Evolutionary conservation across 2,888 invertebrate species (phyloP), one percentile per base, ranked within the genome.

Genomic region (Pyrochroa serraticornis): DNA sequence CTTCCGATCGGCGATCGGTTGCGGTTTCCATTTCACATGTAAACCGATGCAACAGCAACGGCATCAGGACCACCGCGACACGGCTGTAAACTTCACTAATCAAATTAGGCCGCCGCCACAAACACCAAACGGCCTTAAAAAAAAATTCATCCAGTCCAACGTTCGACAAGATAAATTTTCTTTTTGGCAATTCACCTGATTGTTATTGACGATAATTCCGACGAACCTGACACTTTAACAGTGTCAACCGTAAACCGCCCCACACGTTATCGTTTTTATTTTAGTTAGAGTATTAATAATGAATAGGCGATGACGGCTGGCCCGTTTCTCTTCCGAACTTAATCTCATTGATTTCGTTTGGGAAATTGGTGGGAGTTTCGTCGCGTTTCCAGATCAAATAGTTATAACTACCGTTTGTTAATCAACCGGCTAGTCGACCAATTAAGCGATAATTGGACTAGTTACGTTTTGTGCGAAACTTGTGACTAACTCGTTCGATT

Each of bases 1-100:
- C 56, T 56, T 56, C 56, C 56, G 56, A 56, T 56, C 43, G 43
- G 49, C 49, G 37, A 56, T 56, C 56, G 49, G 56, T 47, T 56
- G 56, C 56, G 56, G 56, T 56, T 56, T 56, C 38, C 49, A 56
- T 56, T 56, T 42, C 50, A 51, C 51, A 51, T 44, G 51, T 51
- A 51, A 51, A 51, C 51, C 51, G 51, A 51, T 22, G 22, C 22
- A 42, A 33, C 52, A 51, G 52, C 38, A 52, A 36, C 52, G 44
- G 22, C 22, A 42, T 22, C 52, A 51, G 52, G 45, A 52, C 45
- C 52, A 52, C 52, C 44, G 52, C 39, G 22, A 22, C 45, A 52
- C 39, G 50, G 43, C 39, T 43, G 43, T 51, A 49, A 51, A 43
- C 43, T 33, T 34, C 37, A 43, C 42, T 43, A 51, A 51, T 51